phyloP scores from a whole-genome alignment of 2,797 vertebrate species.

The Channa striata region DNA sequence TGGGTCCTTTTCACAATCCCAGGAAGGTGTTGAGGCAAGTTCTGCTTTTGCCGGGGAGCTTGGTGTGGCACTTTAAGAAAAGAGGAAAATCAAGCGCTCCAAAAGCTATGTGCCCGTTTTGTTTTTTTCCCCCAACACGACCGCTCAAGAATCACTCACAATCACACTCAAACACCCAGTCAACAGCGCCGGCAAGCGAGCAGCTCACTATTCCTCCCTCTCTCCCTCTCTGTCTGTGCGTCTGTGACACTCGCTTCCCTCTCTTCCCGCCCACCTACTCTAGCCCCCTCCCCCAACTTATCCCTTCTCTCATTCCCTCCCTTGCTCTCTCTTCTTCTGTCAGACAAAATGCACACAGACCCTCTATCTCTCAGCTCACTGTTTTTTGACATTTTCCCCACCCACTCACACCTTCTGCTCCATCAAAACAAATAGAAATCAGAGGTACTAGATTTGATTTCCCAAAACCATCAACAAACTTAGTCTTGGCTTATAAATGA shows the following conservation, averaged over 20 bases:
- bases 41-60: slow-evolving; percentile 53
- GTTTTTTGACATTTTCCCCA: slow-evolving; percentile 58
- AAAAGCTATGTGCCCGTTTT: slow-evolving; percentile 54
- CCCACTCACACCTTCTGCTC: slow-evolving; percentile 60
- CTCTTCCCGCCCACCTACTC: slow-evolving; percentile 82
- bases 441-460: slow-evolving; percentile 28
- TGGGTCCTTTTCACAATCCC: slow-evolving; percentile 75
- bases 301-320: slow-evolving; percentile 38
- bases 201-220: slow-evolving; percentile 60
- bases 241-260: slow-evolving; percentile 72
- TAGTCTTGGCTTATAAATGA: slow-evolving; percentile 22
- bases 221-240: slow-evolving; percentile 49
- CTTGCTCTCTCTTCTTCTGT: slow-evolving; percentile 59
- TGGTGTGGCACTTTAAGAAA: slow-evolving; percentile 59
- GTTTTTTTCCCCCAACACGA: slow-evolving; percentile 48
- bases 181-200: slow-evolving; percentile 68
- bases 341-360: slow-evolving; percentile 66
- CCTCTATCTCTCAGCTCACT: slow-evolving; percentile 57
- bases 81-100: slow-evolving; percentile 49
- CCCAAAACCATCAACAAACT: slow-evolving; percentile 34
- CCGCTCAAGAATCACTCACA: slow-evolving; percentile 71
- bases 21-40: slow-evolving; percentile 62
- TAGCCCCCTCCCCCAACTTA: slow-evolving; percentile 72
- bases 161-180: slow-evolving; percentile 68
- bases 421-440: slow-evolving; percentile 58